Base-by-base conservation (phyloP, 2,113 vertebrate species). In the Oriolus oriolus region DNA sequence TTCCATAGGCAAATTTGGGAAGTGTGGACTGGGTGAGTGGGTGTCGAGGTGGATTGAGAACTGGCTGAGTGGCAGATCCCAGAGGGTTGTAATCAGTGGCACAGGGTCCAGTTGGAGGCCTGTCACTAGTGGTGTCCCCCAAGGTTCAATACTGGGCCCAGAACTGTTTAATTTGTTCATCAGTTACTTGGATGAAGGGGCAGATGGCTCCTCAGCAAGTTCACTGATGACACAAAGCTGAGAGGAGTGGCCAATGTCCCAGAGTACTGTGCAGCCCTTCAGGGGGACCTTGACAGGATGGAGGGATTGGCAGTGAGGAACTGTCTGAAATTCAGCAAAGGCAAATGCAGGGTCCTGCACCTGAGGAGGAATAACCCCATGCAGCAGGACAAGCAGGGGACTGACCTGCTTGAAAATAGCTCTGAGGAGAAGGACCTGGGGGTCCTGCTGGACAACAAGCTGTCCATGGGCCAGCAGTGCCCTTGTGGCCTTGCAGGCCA, bases 211-310 rank as follows among this genome's bases (percentile, higher is more conserved):
- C 64, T 70, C 47, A 61, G 22, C 27, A 60, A 68, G 20, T 53
- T 53, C 49, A 10, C 47, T 28, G 23, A 14, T 8, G 20, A 30
- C 47, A n/a, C n/a, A 0, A 61, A 33, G 31, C 5, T 4, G 24
- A 1, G 33, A 53, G 54, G n/a, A 70, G 41, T 6, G 24, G 16
- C 49, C 16, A 6, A 24, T 45, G 6, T 1, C 2, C 16, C 3
- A 4, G 74, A 61, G 20, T 11, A 6, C 41, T 61, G 23, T 52
- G 30, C n/a, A 47, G 28, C n/a, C 19, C 24, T 61, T 52, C 47
- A 30, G 30, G 61, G 24, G 63, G 15, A 52, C 33, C 11, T 61
- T 16, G 33, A 16, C 28, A 28, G 39, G 19, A n/a, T 61, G 49
- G 47, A 54, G 47, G 57, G 23, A 39, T 28, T 11, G 54, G 27